phyloP scores from a whole-genome alignment of 2,797 vertebrate genomes.

The Astyanax mexicanus region DNA sequence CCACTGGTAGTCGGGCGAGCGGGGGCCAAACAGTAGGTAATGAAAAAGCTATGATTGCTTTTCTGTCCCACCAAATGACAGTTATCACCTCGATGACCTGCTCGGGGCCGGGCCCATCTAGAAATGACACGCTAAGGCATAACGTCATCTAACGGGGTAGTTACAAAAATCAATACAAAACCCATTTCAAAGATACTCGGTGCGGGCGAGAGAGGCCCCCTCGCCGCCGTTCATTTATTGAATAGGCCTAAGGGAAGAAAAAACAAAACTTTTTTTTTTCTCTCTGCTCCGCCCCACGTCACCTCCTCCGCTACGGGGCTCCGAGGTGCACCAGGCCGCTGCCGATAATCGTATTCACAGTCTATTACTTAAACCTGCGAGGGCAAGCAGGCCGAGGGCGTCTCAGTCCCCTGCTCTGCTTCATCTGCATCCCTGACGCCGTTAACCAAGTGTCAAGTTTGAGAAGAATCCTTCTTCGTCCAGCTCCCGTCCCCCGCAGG shows the following conservation, averaged over 20 bases:
- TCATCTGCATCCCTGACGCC: slow-evolving; percentile 39
- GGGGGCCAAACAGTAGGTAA: slow-evolving; percentile 98
- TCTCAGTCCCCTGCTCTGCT: neutral
- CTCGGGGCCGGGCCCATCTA: slow-evolving; percentile 94
- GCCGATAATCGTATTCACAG: slow-evolving; percentile 92
- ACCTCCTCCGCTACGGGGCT: slow-evolving; percentile 84
- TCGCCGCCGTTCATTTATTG: slow-evolving; percentile 98
- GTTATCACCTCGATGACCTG: slow-evolving; percentile 99
- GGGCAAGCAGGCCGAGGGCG: neutral
- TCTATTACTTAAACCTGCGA: slow-evolving; percentile 87
- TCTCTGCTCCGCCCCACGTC: slow-evolving; percentile 89
- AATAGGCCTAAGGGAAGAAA: slow-evolving; percentile 92
- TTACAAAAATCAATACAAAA: slow-evolving; percentile 99
- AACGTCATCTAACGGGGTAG: slow-evolving; percentile 99
- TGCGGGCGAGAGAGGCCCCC: slow-evolving; percentile 79
- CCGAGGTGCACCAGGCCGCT: slow-evolving; percentile 64
- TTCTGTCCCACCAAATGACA: slow-evolving; percentile 99
- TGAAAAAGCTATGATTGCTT: slow-evolving; percentile 99
- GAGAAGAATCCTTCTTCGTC: slow-evolving; percentile 33
- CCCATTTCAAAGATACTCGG: slow-evolving; percentile 99
- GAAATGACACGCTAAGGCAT: slow-evolving; percentile 99
- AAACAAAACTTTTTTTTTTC: slow-evolving; percentile 87
- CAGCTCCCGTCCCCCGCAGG: slow-evolving; percentile 39
- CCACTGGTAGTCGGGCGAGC: slow-evolving; percentile 81
- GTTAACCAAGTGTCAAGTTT: slow-evolving; percentile 31